Evolutionary conservation across 2,888 invertebrate genomes (phyloP), one percentile per base, ranked within the genome.

Genomic region (Tachina fera): DNA sequence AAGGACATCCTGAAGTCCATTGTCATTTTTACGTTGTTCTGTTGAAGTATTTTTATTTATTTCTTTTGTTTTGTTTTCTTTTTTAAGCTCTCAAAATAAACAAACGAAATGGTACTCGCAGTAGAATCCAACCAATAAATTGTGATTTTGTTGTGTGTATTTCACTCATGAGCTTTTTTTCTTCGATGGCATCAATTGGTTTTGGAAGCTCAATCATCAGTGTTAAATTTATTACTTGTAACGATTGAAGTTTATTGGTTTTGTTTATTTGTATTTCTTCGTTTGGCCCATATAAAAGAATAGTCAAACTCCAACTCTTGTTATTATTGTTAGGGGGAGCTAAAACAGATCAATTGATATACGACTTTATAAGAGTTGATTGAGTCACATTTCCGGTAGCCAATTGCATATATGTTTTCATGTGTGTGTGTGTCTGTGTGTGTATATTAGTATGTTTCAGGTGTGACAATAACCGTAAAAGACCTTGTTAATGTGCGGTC

Each of bases 381-480:
- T 81, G 83, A 83, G 83, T 83, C 53, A 70, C 63, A 58, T 77
- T 53, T 78, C 51, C 71, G 49, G 16, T 84, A 53, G 80, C 16
- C 49, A 65, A 74, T 39, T 75, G 31, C 74, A 39, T 80, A 39
- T 79, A 41, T 63, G 31, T 13, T n/a, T 87, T 11, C 74, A 14
- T 14, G n/a, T 72, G 19, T 79, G 16, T 63, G 10, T 43, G 53
- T 49, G 47, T 10, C 13, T 31, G 31, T 63, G 13, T 43, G 47
- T 49, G 47, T 10, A 14, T 45, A 79, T 76, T 31, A 6, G 31
- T 31, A 6, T 76, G 87, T 79, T 88, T 86, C 88, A 88, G 88
- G 88, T 88, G 88, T 88, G 88, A 88, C 88, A 88, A 88, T 88
- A 88, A 88, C 84, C 87, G 88, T 88, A 88, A 88, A 86, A 85